Evolutionary conservation across 2,113 vertebrate species (phyloP), one percentile per base, ranked within the genome.

Genomic region (Antechinus stuartii): DNA sequence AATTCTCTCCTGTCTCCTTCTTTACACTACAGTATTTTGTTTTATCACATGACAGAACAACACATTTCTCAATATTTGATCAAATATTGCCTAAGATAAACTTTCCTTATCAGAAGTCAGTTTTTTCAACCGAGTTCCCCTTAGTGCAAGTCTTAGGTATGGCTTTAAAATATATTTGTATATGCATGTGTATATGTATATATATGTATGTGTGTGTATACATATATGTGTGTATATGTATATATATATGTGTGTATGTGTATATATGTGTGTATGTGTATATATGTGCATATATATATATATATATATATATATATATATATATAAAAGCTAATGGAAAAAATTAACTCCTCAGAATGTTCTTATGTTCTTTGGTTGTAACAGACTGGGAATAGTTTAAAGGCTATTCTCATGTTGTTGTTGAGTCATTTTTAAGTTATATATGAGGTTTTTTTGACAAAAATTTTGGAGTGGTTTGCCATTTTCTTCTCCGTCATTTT

Each of bases 1-100:
- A 54, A 84, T 56, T 57, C 89, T 19, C 50, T 94, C 30, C 50
- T 92, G 92, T 93, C 68, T 22, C 47, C 22, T 24, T 42, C 25
- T 49, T 49, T 47, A 90, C 6, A 90, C 3, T 25, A 47, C 8
- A 90, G 7, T 12, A 49, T 90, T 42, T 2, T 42, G 42, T 49
- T 26, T 90, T 68, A 25, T 25, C 22, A 47, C 24, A 49, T 23
- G 5, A 42, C 6, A 90, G 89, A 8, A 90, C 4, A 2, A 42
- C 10, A 22, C 12, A 49, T 42, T 90, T 90, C 42, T 90, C 22
- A 49, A 42, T 90, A 10, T 4, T 4, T 42, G 30, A n/a, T 89
- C 61, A 96, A 94, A 94, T 54, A 92, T 47, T 92, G 92, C 7
- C n/a, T 89, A 93, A 8, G 94, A 92, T 30, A 91, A 35, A 91